A percentile compares a stretch with the other conserved stretches of the same genome.
These are phyloP conservation scores for Sciaenops ocellatus DNA, from an alignment of 2,797 vertebrate genomes.

Conservation along the genomic window DNA sequence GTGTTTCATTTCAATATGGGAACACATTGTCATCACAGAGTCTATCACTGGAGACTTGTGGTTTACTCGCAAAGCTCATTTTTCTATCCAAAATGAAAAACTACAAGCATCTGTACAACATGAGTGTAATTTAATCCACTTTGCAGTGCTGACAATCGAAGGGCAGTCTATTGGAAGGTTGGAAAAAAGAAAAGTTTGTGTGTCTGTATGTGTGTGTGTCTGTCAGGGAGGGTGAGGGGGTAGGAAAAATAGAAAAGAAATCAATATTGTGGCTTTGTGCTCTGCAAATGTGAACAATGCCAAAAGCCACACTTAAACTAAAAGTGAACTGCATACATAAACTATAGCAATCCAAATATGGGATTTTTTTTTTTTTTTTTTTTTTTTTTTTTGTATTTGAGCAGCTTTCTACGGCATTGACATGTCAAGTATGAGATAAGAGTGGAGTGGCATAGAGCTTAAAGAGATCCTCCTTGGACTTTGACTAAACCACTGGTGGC, in stretches of 20 bases:
- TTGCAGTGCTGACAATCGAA: conserved; percentile 85
- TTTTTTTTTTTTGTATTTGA: conserved; percentile 75
- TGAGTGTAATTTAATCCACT: conserved; percentile 89
- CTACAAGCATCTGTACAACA: conserved; percentile 82
- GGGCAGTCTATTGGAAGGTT: conserved; percentile 45
- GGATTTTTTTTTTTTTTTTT: conserved; percentile 70
- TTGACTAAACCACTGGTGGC: conserved; percentile 45
- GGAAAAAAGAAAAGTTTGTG: conserved; percentile 15
- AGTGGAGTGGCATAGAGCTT: conserved; percentile 65
- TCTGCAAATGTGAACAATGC: conserved; percentile 86
- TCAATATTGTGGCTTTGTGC: conserved; percentile 89
- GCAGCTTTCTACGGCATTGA: conserved; percentile 73
- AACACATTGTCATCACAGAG: conserved; percentile 36
- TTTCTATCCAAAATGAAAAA: conserved; percentile 74
- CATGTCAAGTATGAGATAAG: conserved; percentile 71
- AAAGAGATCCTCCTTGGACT: conserved; percentile 62
- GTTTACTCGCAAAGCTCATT: conserved; percentile 66
- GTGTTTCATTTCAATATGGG: conserved; percentile 43
- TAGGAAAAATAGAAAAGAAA: conserved; percentile 74
- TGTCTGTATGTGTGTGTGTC: conserved; percentile 12
- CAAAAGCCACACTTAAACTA: conserved; percentile 86
- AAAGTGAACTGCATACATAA: conserved; percentile 84
- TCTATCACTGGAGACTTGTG: conserved; percentile 52
- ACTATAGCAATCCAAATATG: conserved; percentile 75
- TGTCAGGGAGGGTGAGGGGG: conserved; percentile 71